phyloP scores from a whole-genome alignment of 2,797 vertebrate species.

The Prunella strophiata region DNA sequence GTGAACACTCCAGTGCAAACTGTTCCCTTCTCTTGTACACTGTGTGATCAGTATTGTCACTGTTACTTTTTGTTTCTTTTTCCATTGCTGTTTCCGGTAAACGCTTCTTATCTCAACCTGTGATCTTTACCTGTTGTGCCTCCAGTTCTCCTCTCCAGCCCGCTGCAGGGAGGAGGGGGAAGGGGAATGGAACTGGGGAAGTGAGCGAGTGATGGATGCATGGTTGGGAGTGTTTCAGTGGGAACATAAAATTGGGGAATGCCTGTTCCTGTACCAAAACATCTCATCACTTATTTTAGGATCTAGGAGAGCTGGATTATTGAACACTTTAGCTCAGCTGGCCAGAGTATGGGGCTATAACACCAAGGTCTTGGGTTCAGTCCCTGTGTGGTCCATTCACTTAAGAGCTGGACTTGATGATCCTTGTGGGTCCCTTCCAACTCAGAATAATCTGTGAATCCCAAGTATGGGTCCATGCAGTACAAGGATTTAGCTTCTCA shows the following conservation, averaged over 20 bases:
- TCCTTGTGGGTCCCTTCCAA: not conserved
- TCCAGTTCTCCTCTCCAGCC: not conserved
- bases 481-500: not conserved
- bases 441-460: not conserved
- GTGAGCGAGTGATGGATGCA: rapidly evolving
- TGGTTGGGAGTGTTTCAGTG: not conserved
- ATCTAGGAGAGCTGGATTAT: not conserved
- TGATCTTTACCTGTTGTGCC: not conserved
- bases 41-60: too few relatives aligned
- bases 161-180: not conserved
- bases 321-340: not conserved
- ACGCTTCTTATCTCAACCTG: not conserved
- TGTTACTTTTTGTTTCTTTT: not conserved
- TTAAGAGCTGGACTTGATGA: not conserved
- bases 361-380: not conserved
- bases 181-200: not conserved
- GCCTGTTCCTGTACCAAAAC: not conserved
- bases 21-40: rapidly evolving
- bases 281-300: not conserved
- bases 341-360: not conserved
- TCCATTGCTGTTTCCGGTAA: not conserved
- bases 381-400: not conserved
- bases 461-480: rapidly evolving
- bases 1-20: not conserved
- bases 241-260: not conserved